Conservation (phyloP, 2,888 invertebrate genomes). For the Acanthopleura granulata region DNA sequence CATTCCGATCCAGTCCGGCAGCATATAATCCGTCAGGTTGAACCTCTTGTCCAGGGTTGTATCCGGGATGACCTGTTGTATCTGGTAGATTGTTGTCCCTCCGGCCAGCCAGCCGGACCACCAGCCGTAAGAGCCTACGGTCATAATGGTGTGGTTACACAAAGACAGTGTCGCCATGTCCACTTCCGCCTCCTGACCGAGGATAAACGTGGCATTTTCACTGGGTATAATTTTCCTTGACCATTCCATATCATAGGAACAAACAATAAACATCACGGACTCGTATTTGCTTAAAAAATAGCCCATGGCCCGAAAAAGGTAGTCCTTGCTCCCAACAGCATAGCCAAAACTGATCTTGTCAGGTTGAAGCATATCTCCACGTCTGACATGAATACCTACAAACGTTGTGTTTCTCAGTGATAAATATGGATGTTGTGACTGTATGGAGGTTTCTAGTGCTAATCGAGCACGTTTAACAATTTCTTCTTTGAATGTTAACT, state of each 20-base stretch:
- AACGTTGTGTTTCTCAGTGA: neutral
- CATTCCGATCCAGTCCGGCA: neutral
- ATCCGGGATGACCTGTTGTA: neutral
- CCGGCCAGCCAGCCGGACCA: slow-evolving; percentile 61
- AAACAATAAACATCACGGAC: slow-evolving; percentile 37
- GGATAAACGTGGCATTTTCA: neutral
- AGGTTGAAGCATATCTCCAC: slow-evolving; percentile 38
- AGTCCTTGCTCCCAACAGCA: slow-evolving; percentile 36
- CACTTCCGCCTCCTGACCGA: slow-evolving; percentile 28
- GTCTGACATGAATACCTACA: slow-evolving; percentile 43
- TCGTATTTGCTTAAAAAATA: slow-evolving; percentile 35
- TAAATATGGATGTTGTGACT: slow-evolving; percentile 17
- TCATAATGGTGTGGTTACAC: slow-evolving; percentile 70
- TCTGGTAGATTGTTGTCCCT: slow-evolving; percentile 40
- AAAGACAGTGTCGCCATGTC: slow-evolving; percentile 44
- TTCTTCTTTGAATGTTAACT: slow-evolving; percentile 36
- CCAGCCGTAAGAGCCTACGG: slow-evolving; percentile 60
- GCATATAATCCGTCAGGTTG: neutral
- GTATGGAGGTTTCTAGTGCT: slow-evolving; percentile 12
- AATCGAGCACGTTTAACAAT: slow-evolving; percentile 27
- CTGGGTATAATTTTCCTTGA: slow-evolving; percentile 30
- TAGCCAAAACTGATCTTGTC: slow-evolving; percentile 35
- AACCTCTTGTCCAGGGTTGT: neutral
- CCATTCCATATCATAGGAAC: slow-evolving; percentile 44
- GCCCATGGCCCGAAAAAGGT: slow-evolving; percentile 37